Evolutionary conservation across 2,113 vertebrate genomes (phyloP).

Genomic region (Periophthalmus modestus): DNA sequence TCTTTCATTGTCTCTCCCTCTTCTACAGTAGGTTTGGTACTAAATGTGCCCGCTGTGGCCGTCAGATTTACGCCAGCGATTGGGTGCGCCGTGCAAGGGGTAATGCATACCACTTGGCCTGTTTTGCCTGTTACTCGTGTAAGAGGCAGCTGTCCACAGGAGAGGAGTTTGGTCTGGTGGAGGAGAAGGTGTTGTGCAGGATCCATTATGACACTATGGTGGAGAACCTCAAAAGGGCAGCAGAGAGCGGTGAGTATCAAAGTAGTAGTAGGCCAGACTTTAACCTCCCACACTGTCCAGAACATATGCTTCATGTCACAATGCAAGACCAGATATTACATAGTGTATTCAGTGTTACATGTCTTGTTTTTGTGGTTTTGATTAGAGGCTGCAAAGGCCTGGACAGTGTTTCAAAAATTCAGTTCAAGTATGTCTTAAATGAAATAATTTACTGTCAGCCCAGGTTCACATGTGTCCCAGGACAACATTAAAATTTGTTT

Average conservation of each 20-base stretch:
- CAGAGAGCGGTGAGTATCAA: constrained; percentile 86
- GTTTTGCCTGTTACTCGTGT: constrained; percentile 97
- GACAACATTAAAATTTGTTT: not conserved
- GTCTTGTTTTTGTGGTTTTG: constrained; percentile 8
- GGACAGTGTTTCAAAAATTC: not conserved
- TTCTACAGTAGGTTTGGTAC: constrained; percentile 94
- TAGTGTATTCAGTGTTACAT: not conserved
- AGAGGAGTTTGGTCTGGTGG: constrained; percentile 96
- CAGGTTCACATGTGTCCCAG: constrained; percentile 7
- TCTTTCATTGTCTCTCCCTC: constrained; percentile 45
- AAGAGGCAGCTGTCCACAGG: constrained; percentile 96
- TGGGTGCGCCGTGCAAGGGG: constrained; percentile 95
- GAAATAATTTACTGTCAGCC: constrained; percentile 10
- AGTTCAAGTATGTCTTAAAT: not conserved
- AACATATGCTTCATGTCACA: constrained; percentile 5
- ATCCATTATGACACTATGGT: constrained; percentile 99
- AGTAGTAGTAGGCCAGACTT: constrained; percentile 30
- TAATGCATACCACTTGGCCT: constrained; percentile 95
- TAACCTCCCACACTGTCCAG: constrained; percentile 13
- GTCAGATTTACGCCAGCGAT: constrained; percentile 97
- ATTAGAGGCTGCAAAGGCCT: constrained; percentile 6
- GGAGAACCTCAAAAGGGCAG: constrained; percentile 94
- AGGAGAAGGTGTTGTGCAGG: constrained; percentile 96
- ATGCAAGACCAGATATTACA: not conserved
- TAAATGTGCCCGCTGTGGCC: constrained; percentile 93